These are phyloP conservation scores for Malthinus seriepunctatus DNA, from an alignment of 2,888 invertebrate genomes.

Conservation along the genomic window DNA sequence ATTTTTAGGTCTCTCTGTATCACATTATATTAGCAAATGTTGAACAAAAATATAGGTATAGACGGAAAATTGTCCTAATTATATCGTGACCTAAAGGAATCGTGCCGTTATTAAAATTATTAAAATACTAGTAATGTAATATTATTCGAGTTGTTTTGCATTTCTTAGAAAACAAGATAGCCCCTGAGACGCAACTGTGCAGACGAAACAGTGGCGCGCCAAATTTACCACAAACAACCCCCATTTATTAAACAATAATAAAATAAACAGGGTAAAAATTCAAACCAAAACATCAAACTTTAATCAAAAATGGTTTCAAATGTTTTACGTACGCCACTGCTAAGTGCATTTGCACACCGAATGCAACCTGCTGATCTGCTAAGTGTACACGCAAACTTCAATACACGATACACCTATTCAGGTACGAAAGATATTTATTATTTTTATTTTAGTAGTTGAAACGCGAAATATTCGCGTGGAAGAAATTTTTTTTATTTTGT, in stretches of 20 bases:
- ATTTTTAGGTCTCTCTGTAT: no score
- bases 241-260: background rate
- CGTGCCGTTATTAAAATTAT: constrained; percentile 53
- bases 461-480: background rate
- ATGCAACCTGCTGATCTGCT: constrained; percentile 28
- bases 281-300: background rate
- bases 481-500: background rate
- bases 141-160: constrained; percentile 44
- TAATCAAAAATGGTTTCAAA: background rate
- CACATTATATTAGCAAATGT: constrained; percentile 16
- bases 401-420: constrained; percentile 26
- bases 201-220: constrained; percentile 29
- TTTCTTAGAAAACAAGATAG: constrained; percentile 43
- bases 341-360: constrained; percentile 26
- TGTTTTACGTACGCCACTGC: constrained; percentile 25
- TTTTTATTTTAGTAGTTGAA: constrained; percentile 12
- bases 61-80: constrained; percentile 47
- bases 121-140: constrained; percentile 47
- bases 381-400: constrained; percentile 28
- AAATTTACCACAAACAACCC: background rate
- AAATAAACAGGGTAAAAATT: background rate
- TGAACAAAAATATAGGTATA: constrained; percentile 34
- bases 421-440: constrained; percentile 3
- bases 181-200: constrained; percentile 32
- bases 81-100: constrained; percentile 52